A percentile compares a stretch with the other conserved stretches of the same genome.
Conservation (phyloP, 2,888 invertebrate genomes). For the Agrotis segetum region DNA sequence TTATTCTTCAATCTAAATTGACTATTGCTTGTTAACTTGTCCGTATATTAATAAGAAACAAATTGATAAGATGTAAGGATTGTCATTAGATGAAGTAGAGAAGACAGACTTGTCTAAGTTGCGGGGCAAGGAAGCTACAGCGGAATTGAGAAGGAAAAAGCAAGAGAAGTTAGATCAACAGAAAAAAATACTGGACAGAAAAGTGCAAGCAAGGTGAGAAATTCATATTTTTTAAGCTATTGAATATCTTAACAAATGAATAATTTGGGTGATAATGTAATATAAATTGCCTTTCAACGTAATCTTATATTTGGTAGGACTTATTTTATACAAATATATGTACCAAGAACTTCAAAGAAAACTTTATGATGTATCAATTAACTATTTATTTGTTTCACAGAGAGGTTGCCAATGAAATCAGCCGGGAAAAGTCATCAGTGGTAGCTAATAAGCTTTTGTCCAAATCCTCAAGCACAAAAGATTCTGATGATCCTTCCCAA, state of each 20-base stretch:
- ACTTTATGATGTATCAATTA: neutral
- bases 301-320: neutral
- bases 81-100: slow-evolving; percentile 66
- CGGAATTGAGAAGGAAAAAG: slow-evolving; percentile 77
- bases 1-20: no score
- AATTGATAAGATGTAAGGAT: slow-evolving; percentile 4
- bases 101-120: slow-evolving; percentile 80
- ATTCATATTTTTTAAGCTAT: neutral
- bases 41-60: neutral
- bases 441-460: slow-evolving; percentile 71
- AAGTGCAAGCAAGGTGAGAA: slow-evolving; percentile 83
- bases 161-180: slow-evolving; percentile 84
- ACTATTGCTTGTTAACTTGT: no score
- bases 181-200: slow-evolving; percentile 83
- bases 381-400: slow-evolving; percentile 68
- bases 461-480: slow-evolving; percentile 64
- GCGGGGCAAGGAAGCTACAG: slow-evolving; percentile 83
- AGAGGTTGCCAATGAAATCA: slow-evolving; percentile 84
- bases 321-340: neutral
- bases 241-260: neutral
- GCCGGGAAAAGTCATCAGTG: slow-evolving; percentile 80
- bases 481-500: slow-evolving; percentile 53
- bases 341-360: neutral
- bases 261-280: neutral
- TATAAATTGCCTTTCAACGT: neutral